Percentiles rank a stretch among this genome's conserved stretches.
Evolutionary conservation across 2,888 invertebrate genomes (phyloP).

Genomic region (Margaritifera margaritifera): DNA sequence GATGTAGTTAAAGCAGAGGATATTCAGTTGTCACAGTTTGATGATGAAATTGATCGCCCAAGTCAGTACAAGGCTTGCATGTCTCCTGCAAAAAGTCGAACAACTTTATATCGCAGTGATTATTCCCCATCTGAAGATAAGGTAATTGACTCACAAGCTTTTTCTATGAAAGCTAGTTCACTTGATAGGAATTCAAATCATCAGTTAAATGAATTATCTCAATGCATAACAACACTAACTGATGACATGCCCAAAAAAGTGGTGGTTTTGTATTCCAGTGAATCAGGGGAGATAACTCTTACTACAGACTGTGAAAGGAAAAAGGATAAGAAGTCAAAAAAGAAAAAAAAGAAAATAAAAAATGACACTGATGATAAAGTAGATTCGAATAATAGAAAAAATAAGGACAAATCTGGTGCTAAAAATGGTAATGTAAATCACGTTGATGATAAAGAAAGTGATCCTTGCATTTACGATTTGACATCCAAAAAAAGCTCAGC

Average conservation of each 20-base stretch:
- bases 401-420: slow-evolving; percentile 16
- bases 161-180: slow-evolving; percentile 19
- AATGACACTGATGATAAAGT: slow-evolving; percentile 20
- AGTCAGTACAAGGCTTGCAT: too few relatives aligned
- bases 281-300: too few relatives aligned
- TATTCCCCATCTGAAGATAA: too few relatives aligned
- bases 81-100: too few relatives aligned
- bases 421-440: slow-evolving; percentile 20
- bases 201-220: slow-evolving; percentile 22
- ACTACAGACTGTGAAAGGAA: too few relatives aligned
- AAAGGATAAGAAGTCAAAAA: not conserved
- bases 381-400: slow-evolving; percentile 31
- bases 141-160: slow-evolving; percentile 7
- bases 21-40: too few relatives aligned
- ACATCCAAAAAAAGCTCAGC: slow-evolving; percentile 10
- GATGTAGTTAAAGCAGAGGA: too few relatives aligned
- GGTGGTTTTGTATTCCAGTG: too few relatives aligned
- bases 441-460: slow-evolving; percentile 34
- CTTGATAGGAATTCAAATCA: slow-evolving; percentile 30
- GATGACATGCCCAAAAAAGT: too few relatives aligned
- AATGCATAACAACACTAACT: too few relatives aligned
- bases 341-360: slow-evolving; percentile 21
- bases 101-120: too few relatives aligned
- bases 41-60: too few relatives aligned
- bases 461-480: slow-evolving; percentile 24